Percentiles rank a stretch among this genome's conserved stretches.
phyloP scores from a whole-genome alignment of 2,113 vertebrate genomes.

The Prolemur simus region DNA sequence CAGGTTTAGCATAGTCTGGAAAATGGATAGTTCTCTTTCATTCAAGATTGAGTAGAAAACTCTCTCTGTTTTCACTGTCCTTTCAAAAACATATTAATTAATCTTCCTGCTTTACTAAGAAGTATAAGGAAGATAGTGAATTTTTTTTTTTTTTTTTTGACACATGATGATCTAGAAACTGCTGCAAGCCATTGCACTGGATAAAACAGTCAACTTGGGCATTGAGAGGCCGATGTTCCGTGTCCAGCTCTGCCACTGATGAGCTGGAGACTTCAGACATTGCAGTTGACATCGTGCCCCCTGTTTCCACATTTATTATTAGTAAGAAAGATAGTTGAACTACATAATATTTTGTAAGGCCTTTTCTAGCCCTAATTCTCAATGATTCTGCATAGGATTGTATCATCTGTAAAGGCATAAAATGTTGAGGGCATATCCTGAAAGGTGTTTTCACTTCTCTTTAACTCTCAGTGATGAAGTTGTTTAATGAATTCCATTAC shows the following conservation, averaged over 20 bases:
- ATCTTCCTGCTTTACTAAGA: not conserved
- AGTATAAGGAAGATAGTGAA: not conserved
- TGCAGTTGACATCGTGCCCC: not conserved
- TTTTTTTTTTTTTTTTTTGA: not conserved
- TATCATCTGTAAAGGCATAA: not conserved
- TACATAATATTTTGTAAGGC: not conserved
- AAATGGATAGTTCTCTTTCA: not conserved
- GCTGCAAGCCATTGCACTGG: not conserved
- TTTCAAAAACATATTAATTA: not conserved
- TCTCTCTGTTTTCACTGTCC: not conserved
- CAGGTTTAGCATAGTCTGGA: not conserved
- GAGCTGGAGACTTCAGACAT: not conserved
- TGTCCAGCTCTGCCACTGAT: accelerated
- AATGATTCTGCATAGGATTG: not conserved
- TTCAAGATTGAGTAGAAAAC: not conserved
- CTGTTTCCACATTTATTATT: not conserved
- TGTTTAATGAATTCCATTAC: not conserved
- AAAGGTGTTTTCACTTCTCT: not conserved
- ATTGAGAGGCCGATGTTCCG: not conserved
- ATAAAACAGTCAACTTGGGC: not conserved
- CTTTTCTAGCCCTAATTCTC: not conserved
- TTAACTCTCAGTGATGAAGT: not conserved
- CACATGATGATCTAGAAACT: slow-evolving; percentile 11
- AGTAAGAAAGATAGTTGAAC: not conserved
- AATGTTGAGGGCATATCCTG: not conserved